These are phyloP conservation scores for Myanophis thanlyinensis DNA, from an alignment of 2,113 vertebrate species.

Conservation along the genomic window DNA sequence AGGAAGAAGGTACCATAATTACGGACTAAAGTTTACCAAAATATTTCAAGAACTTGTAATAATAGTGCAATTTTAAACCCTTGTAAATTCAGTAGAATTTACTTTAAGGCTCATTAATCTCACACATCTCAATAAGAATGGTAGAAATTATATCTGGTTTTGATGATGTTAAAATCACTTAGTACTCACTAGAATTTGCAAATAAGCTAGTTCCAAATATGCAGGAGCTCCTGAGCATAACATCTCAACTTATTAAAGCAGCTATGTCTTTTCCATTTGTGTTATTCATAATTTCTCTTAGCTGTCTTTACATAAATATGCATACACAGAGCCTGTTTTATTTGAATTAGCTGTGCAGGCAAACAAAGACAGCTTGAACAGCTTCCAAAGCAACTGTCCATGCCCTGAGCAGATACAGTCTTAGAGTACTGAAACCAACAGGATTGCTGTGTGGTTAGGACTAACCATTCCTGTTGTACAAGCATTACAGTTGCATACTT, in stretches of 20 bases:
- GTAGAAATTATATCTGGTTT: neutral
- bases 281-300: neutral
- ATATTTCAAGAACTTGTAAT: neutral
- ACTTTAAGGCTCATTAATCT: neutral
- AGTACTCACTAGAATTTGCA: neutral
- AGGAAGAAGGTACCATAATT: neutral
- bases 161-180: neutral
- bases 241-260: neutral
- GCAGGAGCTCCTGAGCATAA: neutral
- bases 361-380: neutral
- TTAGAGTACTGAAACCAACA: neutral
- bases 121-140: neutral
- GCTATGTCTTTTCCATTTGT: neutral
- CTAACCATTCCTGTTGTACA: neutral
- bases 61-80: neutral
- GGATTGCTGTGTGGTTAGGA: neutral
- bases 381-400: neutral
- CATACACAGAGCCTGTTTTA: neutral
- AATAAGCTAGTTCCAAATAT: neutral
- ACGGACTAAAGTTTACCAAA: neutral
- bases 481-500: neutral
- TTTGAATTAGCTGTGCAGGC: neutral
- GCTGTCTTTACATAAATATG: neutral
- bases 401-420: neutral
- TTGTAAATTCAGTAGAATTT: neutral